Base-by-base conservation (phyloP, 2,888 invertebrate genomes). In the Drosophila siamana region DNA sequence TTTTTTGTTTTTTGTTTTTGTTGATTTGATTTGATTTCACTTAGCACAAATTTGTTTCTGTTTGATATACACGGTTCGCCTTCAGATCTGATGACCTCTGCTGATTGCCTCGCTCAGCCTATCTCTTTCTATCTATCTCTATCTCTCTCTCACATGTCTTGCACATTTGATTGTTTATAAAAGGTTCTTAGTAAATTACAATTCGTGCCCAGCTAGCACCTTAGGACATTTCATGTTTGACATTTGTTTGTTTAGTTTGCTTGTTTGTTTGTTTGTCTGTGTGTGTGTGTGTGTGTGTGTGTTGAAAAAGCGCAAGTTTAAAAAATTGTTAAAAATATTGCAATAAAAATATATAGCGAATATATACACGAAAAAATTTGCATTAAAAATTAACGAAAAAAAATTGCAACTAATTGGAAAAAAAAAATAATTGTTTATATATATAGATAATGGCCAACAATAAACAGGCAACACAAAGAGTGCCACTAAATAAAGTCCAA, bases 381-480 rank as follows among this genome's bases (percentile, higher is more conserved):
- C 46, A 44, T 48, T 64, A 77, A 76, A 61, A 75, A 28, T 56
- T 77, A 77, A 73, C 60, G 19, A 79, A 66, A 46, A 47, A 73
- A 60, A 74, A 83, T 63, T 80, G 52, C 16, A 76, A 59, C 71
- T 62, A 69, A 40, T 59, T 26, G 56, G 56, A 66, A 62, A 40
- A 28, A 24, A 30, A 30, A 15, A 30, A 28, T 26, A 44, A 28
- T 52, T 56, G 30, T 52, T n/a, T 33, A 46, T 47, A 43, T 54
- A 5, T 52, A 30, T 16, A 13, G 36, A 40, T 51, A 69, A 80
- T 84, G 79, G 83, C 79, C 79, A 82, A 82, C 83, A 76, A 79
- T 61, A 52, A 66, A 76, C 40, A 51, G 63, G 69, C 69, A 63
- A 43, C 15, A 8, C n/a, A 43, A 51, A n/a, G 1, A 19, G 46